phyloP scores from a whole-genome alignment of 2,797 vertebrate genomes.

The Anguilla marmorata region DNA sequence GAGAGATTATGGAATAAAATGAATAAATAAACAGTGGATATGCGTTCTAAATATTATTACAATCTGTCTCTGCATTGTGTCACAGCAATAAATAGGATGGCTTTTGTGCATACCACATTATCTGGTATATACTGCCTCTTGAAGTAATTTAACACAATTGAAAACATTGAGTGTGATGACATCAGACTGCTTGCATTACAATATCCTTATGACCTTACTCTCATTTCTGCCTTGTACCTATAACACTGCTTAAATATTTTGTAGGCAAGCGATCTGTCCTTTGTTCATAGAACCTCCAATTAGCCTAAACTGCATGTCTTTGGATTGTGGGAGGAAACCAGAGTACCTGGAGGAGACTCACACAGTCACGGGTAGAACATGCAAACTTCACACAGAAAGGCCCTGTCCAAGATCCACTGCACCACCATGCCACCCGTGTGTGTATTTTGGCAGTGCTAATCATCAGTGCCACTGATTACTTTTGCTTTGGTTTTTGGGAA shows the following conservation, averaged over 20 bases:
- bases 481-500: neutral
- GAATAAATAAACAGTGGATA: neutral
- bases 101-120: neutral
- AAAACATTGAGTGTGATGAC: neutral
- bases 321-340: no score
- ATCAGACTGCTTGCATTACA: neutral
- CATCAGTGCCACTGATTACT: neutral
- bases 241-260: neutral
- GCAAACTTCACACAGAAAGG: no score
- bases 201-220: neutral
- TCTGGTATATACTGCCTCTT: neutral
- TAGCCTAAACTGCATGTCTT: no score
- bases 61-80: neutral
- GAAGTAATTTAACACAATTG: neutral
- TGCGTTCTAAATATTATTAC: neutral
- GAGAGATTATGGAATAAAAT: neutral
- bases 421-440: neutral
- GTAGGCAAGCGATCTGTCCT: neutral
- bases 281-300: neutral
- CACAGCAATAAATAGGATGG: neutral
- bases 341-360: no score
- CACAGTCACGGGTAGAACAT: no score
- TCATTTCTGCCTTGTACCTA: neutral
- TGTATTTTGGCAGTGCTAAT: neutral
- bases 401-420: neutral